These are phyloP conservation scores for Lanius ludovicianus DNA, from an alignment of 2,113 vertebrate genomes.

Conservation along the genomic window DNA sequence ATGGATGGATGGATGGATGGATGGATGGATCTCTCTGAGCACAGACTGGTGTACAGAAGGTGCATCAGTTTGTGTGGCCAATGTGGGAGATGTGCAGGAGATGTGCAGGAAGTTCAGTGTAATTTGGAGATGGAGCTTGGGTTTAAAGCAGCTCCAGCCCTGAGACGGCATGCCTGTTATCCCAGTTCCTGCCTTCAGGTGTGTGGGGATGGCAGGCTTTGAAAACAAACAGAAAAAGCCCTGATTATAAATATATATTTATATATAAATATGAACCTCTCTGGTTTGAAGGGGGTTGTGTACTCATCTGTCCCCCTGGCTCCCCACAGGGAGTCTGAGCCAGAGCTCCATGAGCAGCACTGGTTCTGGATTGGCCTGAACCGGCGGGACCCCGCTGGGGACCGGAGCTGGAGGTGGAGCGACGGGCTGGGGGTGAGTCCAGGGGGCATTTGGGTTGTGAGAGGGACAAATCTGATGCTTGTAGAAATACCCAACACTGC, in stretches of 20 bases:
- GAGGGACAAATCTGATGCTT: neutral
- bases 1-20: neutral
- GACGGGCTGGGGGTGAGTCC: constrained; percentile 89
- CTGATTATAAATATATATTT: neutral
- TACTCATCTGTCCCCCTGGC: neutral
- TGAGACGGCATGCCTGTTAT: fast-evolving
- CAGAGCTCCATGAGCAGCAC: constrained; percentile 90
- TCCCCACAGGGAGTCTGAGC: constrained; percentile 75
- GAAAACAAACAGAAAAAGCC: neutral
- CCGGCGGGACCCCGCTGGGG: constrained; percentile 83
- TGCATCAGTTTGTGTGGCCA: neutral
- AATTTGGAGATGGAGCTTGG: neutral
- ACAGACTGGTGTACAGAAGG: neutral
- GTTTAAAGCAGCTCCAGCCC: neutral
- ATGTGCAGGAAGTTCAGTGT: neutral
- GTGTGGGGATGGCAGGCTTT: neutral
- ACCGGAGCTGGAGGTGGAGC: constrained; percentile 92
- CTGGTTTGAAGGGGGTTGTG: neutral
- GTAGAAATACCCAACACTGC: neutral
- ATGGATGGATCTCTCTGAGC: neutral
- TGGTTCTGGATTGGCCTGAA: constrained; percentile 98
- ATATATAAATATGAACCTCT: neutral
- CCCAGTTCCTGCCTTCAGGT: neutral
- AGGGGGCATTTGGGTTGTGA: neutral
- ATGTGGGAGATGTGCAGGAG: neutral